Percentiles rank a stretch among this genome's conserved stretches.
phyloP scores from a whole-genome alignment of 2,888 invertebrate species.

The Nebria salina region DNA sequence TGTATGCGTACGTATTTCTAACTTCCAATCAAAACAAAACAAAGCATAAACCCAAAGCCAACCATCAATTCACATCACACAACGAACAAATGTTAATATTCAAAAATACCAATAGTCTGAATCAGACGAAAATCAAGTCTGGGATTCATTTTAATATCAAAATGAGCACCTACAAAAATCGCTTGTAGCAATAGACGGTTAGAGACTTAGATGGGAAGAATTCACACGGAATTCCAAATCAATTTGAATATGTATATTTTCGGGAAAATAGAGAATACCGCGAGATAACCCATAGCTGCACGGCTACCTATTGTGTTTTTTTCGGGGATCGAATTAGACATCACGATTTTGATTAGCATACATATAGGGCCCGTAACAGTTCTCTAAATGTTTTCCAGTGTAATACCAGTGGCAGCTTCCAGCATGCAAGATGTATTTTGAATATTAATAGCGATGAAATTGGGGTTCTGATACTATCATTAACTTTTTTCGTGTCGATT shows the following conservation, averaged over 20 bases:
- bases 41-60: background rate
- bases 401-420: slow-evolving; percentile 35
- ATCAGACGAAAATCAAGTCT: background rate
- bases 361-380: slow-evolving; percentile 24
- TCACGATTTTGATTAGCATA: slow-evolving; percentile 39
- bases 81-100: background rate
- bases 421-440: slow-evolving; percentile 32
- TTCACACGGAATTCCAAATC: slow-evolving; percentile 40
- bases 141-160: slow-evolving; percentile 26
- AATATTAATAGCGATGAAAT: slow-evolving; percentile 40
- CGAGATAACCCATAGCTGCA: background rate
- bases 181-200: slow-evolving; percentile 28
- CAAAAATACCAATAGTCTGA: background rate
- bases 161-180: slow-evolving; percentile 39
- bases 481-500: slow-evolving; percentile 39
- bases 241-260: slow-evolving; percentile 34
- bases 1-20: background rate
- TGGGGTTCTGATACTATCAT: slow-evolving; percentile 31
- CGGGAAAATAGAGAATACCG: slow-evolving; percentile 21
- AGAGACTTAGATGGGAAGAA: slow-evolving; percentile 14
- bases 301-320: background rate
- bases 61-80: background rate
- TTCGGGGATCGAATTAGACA: background rate
- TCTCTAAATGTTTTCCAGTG: slow-evolving; percentile 15
- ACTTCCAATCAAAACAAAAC: background rate